phyloP scores from a whole-genome alignment of 2,113 vertebrate genomes.

The Myanophis thanlyinensis region DNA sequence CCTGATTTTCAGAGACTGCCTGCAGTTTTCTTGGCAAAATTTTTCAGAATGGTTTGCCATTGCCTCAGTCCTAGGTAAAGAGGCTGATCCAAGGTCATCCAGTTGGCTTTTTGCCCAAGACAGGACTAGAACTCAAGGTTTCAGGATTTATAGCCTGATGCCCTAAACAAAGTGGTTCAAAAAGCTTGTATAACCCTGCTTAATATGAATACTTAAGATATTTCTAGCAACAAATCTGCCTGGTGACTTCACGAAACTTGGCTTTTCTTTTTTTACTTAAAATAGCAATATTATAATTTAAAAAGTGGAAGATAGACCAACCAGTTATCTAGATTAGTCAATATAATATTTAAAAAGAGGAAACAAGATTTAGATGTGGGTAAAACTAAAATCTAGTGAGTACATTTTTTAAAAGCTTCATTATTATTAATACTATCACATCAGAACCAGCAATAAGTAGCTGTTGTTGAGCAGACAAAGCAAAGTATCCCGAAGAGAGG shows the following conservation, averaged over 20 bases:
- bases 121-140: background rate
- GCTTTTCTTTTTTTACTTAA: background rate
- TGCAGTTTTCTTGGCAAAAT: no score
- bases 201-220: background rate
- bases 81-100: background rate
- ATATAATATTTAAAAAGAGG: background rate
- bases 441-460: background rate
- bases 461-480: background rate
- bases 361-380: background rate
- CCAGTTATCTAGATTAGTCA: background rate
- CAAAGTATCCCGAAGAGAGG: background rate
- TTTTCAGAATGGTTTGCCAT: background rate
- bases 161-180: background rate
- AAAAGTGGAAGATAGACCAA: background rate
- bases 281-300: background rate
- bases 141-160: background rate
- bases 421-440: background rate
- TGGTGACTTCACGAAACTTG: background rate
- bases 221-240: background rate
- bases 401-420: background rate
- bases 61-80: background rate
- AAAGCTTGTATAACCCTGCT: background rate
- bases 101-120: background rate
- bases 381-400: background rate
- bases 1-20: background rate